Conservation (phyloP, 2,113 vertebrate genomes). For the Pampusana beccarii region DNA sequence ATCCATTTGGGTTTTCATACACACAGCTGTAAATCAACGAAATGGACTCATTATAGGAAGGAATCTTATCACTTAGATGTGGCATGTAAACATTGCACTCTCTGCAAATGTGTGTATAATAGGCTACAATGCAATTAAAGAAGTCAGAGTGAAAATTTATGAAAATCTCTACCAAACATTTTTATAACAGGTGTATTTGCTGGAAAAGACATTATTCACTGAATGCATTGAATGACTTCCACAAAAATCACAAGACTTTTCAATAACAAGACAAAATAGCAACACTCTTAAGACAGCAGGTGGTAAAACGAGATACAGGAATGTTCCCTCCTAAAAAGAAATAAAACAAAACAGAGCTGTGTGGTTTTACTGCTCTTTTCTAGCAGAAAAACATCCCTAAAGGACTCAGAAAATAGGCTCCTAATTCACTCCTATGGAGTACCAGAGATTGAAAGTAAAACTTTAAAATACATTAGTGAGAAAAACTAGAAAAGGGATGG, state of each 20-base stretch:
- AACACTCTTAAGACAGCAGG: conserved; percentile 59
- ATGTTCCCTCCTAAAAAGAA: conserved; percentile 57
- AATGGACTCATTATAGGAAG: neutral
- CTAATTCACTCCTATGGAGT: conserved; percentile 16
- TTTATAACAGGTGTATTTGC: conserved; percentile 15
- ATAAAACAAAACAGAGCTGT: conserved; percentile 48
- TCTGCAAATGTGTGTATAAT: neutral
- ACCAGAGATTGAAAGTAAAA: conserved; percentile 13
- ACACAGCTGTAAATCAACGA: neutral
- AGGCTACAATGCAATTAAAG: neutral
- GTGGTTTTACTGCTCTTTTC: conserved; percentile 51
- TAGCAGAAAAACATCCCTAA: conserved; percentile 28
- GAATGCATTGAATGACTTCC: conserved; percentile 11
- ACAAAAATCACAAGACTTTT: conserved; percentile 55
- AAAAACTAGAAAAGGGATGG: neutral
- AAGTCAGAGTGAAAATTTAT: neutral
- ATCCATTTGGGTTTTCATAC: neutral
- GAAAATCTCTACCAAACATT: neutral
- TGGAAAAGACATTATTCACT: conserved; percentile 30
- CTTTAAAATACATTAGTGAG: conserved; percentile 1
- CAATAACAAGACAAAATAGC: conserved; percentile 66
- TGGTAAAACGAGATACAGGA: conserved; percentile 59
- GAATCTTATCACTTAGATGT: neutral
- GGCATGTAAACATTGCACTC: neutral
- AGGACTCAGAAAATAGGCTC: conserved; percentile 33